Evolutionary conservation across 2,888 invertebrate genomes (phyloP).

Genomic region (Mythimna albipuncta): DNA sequence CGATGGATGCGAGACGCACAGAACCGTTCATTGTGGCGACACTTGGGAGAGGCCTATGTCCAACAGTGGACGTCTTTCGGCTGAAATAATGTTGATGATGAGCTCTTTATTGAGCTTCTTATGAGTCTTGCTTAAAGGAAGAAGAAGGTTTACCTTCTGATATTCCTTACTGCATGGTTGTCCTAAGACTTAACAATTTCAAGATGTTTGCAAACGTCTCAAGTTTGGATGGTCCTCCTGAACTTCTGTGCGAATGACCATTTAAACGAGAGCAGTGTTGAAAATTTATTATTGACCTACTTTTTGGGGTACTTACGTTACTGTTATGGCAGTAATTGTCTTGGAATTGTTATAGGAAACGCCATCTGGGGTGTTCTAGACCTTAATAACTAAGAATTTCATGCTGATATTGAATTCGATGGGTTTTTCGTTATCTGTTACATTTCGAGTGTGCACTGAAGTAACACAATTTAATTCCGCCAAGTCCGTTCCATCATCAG

Average conservation of each 20-base stretch:
- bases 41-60: too few relatives aligned
- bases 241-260: conserved; percentile 49
- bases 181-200: conserved; percentile 25
- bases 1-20: too few relatives aligned
- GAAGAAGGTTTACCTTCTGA: conserved; percentile 26
- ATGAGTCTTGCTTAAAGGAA: background rate
- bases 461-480: too few relatives aligned
- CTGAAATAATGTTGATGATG: too few relatives aligned
- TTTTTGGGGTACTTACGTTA: conserved; percentile 23
- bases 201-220: conserved; percentile 43
- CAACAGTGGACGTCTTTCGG: too few relatives aligned
- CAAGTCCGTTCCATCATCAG: too few relatives aligned
- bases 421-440: background rate
- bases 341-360: conserved; percentile 25
- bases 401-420: background rate
- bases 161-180: background rate
- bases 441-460: too few relatives aligned
- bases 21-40: too few relatives aligned
- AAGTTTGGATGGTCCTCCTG: conserved; percentile 45
- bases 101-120: too few relatives aligned
- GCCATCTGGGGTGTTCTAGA: conserved; percentile 25
- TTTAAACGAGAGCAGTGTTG: conserved; percentile 46
- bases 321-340: conserved; percentile 32
- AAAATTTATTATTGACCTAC: conserved; percentile 51
- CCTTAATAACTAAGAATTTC: background rate